Percentiles rank a stretch among this genome's conserved stretches.
Evolutionary conservation across 2,113 vertebrate species (phyloP).

Genomic region (Cyphomyrus plagiostoma): DNA sequence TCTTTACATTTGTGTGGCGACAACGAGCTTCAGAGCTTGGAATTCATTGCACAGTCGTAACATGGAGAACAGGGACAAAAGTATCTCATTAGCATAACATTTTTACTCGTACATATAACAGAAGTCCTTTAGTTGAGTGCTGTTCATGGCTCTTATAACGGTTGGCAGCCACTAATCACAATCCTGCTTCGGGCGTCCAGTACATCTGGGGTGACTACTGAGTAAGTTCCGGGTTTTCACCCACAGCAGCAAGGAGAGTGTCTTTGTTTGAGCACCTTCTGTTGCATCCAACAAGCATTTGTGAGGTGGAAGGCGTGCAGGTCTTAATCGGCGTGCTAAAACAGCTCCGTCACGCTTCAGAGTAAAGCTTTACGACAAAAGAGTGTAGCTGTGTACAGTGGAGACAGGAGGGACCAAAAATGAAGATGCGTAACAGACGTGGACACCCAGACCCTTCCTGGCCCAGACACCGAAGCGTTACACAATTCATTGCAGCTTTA

Average conservation of each 20-base stretch:
- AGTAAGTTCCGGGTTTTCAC: slow-evolving; percentile 40
- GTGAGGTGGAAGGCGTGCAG: slow-evolving; percentile 41
- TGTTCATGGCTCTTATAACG: neutral
- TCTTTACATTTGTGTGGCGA: neutral
- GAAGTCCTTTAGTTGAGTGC: neutral
- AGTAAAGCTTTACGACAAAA: slow-evolving; percentile 23
- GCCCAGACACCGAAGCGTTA: neutral
- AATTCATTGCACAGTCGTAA: neutral
- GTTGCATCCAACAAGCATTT: slow-evolving; percentile 25
- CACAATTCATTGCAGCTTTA: neutral
- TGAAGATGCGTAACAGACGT: neutral
- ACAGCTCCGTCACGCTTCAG: neutral
- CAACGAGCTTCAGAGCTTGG: neutral
- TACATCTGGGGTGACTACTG: slow-evolving; percentile 31
- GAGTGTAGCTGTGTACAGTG: neutral
- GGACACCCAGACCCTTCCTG: neutral
- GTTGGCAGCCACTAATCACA: slow-evolving; percentile 38
- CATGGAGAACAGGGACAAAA: neutral
- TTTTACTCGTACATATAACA: neutral
- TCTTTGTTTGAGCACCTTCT: neutral
- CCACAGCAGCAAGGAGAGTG: slow-evolving; percentile 21
- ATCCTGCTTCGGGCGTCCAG: slow-evolving; percentile 40
- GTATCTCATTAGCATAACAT: neutral
- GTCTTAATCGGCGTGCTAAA: slow-evolving; percentile 41
- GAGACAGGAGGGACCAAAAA: neutral